Evolutionary conservation across 2,888 invertebrate species (phyloP).

Genomic region (Andrena dorsata): DNA sequence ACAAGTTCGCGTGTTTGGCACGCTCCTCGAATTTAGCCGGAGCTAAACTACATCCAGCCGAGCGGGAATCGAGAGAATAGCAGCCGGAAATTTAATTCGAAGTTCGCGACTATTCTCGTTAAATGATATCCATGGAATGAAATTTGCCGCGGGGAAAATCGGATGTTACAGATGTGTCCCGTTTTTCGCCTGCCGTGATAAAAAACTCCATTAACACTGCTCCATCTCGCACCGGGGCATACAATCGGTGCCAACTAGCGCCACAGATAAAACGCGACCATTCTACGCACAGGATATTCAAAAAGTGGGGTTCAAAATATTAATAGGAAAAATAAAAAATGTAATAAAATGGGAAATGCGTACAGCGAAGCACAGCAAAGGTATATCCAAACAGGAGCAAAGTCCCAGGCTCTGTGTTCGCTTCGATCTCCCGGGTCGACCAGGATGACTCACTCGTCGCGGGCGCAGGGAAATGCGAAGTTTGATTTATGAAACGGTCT

Average conservation of each 20-base stretch:
- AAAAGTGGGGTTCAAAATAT: no score
- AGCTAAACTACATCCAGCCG: conserved; percentile 42
- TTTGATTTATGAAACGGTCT: conserved; percentile 47
- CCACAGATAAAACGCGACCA: no score
- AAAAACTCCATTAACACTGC: neutral
- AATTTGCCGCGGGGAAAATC: conserved; percentile 52
- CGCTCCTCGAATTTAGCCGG: conserved; percentile 47
- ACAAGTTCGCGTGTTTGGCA: conserved; percentile 54
- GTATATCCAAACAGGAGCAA: neutral
- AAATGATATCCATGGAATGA: conserved; percentile 67
- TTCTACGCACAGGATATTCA: no score
- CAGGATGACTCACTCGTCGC: conserved; percentile 26
- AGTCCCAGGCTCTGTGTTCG: neutral
- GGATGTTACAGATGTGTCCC: conserved; percentile 28
- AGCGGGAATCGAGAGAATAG: conserved; percentile 20
- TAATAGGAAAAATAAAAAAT: no score
- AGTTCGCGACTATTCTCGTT: conserved; percentile 59
- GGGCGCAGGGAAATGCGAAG: conserved; percentile 21
- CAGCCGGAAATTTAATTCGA: conserved; percentile 65
- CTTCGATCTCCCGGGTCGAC: neutral
- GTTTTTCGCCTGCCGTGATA: conserved; percentile 21
- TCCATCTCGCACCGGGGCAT: no score
- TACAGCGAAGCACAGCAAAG: no score
- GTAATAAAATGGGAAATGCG: no score
- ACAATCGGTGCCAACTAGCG: no score